Base-by-base conservation (phyloP, 2,797 vertebrate genomes). In the Semotilus atromaculatus region DNA sequence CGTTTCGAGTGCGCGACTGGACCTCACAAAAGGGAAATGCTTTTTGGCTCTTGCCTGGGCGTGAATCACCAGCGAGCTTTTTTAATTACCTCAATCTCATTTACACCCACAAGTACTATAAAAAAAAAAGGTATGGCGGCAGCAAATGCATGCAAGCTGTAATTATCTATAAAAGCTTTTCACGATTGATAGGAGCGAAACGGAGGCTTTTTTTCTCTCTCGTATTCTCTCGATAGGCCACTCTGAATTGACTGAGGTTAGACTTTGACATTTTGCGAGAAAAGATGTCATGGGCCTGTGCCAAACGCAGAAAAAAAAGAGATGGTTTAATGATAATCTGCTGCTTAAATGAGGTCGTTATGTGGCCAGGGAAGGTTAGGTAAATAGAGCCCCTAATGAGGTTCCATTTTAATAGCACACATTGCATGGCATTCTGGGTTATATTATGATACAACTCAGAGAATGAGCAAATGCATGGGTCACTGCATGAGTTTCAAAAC, bases 31-130 rank as follows among this genome's bases (percentile, higher is more conserved):
- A 36, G 83, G 67, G 79, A 85, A 86, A 72, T 9, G 29, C 74
- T 76, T 84, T 84, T 92, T 89, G 88, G 91, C 91, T 60, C 84
- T 75, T 51, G 83, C 79, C 72, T 23, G 77, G 73, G 84, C 40
- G 78, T 60, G 55, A 79, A 87, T 82, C 82, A 80, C 60, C 21
- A 48, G 72, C 70, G 7, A 72, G 74, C 83, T 81, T 75, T 91
- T 93, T 92, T 93, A 93, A 94, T 94, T 90, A 91, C 87, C 85
- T 87, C 88, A 71, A 88, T 90, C 88, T 91, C 91, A 90, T 92
- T 93, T 92, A 87, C 87, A 88, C 84, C 76, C 88, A 38, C 51
- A 83, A 79, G 38, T 87, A 83, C 90, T 91, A 87, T 86, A 87
- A 91, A 82, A 84, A 91, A 80, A 84, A 85, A 84, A 84, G 66